Conservation (phyloP, 2,797 vertebrate genomes). For the Sebastes minor region DNA sequence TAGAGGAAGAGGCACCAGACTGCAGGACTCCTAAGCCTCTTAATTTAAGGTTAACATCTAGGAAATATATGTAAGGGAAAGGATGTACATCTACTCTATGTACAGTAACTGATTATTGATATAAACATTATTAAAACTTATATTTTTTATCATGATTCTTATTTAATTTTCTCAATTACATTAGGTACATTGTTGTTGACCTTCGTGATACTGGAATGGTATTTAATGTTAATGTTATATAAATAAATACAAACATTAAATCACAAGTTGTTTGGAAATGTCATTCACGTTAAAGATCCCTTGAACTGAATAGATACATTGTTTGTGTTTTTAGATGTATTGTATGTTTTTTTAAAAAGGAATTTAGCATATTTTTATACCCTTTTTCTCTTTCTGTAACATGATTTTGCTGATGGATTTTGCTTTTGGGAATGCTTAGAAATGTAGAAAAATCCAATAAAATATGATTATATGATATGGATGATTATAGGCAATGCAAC, state of each 20-base stretch:
- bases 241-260: not conserved
- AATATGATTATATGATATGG: not conserved
- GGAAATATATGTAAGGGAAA: not conserved
- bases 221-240: constrained; percentile 17
- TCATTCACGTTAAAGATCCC: not conserved
- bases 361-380: not conserved
- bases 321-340: not conserved
- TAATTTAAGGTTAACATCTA: not conserved
- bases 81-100: not conserved
- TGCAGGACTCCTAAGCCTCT: not conserved
- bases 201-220: not conserved
- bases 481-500: not conserved
- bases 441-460: not conserved
- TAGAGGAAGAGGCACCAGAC: not conserved
- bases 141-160: not conserved
- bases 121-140: not conserved
- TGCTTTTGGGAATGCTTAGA: not conserved
- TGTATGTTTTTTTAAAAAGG: not conserved
- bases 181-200: not conserved
- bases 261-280: not conserved
- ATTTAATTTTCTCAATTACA: not conserved
- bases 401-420: not conserved
- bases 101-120: not conserved
- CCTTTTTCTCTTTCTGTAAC: not conserved
- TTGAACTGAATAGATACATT: not conserved